Evolutionary conservation across 2,888 invertebrate species (phyloP).

Genomic region (Amblyjoppa fuscipennis): DNA sequence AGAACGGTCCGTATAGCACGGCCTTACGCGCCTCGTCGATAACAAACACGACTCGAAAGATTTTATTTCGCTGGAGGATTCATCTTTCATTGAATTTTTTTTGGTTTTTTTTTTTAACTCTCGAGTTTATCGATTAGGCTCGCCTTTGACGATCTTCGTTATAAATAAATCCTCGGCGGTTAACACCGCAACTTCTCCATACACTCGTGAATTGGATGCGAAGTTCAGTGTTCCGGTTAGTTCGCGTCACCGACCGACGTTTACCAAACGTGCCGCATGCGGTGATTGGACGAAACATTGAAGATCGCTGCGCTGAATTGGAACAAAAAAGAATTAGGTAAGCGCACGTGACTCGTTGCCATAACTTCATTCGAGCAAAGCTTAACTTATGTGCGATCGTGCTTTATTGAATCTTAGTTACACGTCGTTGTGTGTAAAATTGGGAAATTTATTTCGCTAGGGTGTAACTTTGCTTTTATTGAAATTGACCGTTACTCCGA

Average conservation of each 20-base stretch:
- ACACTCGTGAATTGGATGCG: neutral
- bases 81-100: neutral
- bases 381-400: neutral
- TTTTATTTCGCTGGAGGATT: neutral
- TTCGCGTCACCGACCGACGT: neutral
- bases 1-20: conserved; percentile 22
- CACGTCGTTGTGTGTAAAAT: neutral
- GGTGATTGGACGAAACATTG: neutral
- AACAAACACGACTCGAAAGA: neutral
- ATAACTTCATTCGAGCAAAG: conserved; percentile 1
- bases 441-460: too few relatives aligned
- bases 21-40: conserved; percentile 6
- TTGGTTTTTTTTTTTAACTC: neutral
- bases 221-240: neutral
- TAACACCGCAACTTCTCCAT: too few relatives aligned
- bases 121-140: neutral
- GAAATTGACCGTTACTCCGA: too few relatives aligned
- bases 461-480: too few relatives aligned
- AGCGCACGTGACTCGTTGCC: neutral
- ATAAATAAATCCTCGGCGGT: too few relatives aligned
- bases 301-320: neutral
- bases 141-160: neutral
- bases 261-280: neutral
- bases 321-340: neutral
- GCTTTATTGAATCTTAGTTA: neutral